These are phyloP conservation scores for Drosophila elegans DNA, from an alignment of 1,140 invertebrate species.

Conservation along the genomic window DNA sequence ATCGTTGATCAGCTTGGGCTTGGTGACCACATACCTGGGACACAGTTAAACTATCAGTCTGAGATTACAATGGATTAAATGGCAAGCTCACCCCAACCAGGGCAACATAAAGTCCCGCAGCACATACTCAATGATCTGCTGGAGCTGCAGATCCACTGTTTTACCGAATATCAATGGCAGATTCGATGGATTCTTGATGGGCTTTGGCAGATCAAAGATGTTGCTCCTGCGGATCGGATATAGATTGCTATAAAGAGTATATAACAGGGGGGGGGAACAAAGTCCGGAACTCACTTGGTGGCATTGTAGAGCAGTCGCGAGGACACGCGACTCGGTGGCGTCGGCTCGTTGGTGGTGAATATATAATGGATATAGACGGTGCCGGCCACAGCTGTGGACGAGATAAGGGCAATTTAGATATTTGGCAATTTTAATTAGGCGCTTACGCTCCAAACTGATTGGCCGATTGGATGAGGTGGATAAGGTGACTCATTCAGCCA, in stretches of 20 bases:
- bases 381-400: constrained; percentile 70
- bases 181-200: constrained; percentile 85
- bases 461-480: not conserved
- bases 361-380: constrained; percentile 82
- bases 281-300: constrained; percentile 76
- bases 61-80: not conserved
- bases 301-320: constrained; percentile 83
- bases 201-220: constrained; percentile 83
- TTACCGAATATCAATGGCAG: constrained; percentile 91
- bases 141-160: constrained; percentile 92
- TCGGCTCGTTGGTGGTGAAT: constrained; percentile 78
- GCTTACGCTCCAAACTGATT: constrained; percentile 15
- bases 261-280: constrained; percentile 3
- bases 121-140: constrained; percentile 92
- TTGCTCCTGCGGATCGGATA: constrained; percentile 55
- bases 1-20: constrained; percentile 87
- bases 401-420: constrained; percentile 48
- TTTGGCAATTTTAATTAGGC: constrained; percentile 49
- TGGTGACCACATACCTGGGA: constrained; percentile 83
- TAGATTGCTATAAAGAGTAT: not conserved
- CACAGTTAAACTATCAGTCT: not conserved
- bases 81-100: constrained; percentile 88
- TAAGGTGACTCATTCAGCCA: constrained; percentile 27
- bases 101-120: constrained; percentile 91
- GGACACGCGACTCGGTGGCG: constrained; percentile 72